Evolutionary conservation across 2,113 vertebrate species (phyloP).

Genomic region (Zootoca vivipara): DNA sequence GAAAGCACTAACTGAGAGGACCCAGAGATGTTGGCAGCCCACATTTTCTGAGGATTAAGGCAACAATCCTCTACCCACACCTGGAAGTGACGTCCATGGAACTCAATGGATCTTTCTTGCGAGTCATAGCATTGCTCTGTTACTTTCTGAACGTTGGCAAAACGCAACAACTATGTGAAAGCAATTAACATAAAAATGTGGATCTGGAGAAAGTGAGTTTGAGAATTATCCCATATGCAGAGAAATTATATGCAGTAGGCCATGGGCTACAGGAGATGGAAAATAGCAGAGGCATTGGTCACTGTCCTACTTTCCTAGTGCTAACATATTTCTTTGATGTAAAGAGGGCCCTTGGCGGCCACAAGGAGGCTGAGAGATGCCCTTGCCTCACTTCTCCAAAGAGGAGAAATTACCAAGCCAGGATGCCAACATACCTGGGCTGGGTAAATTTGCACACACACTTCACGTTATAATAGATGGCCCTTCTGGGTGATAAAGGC

Average conservation of each 20-base stretch:
- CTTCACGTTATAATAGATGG: conserved; percentile 59
- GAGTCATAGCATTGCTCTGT: background rate
- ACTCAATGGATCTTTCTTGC: background rate
- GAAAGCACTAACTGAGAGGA: background rate
- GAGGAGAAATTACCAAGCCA: conserved; percentile 57
- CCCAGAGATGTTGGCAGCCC: background rate
- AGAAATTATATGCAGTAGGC: background rate
- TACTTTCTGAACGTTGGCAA: background rate
- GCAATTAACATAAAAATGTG: background rate
- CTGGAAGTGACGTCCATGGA: background rate
- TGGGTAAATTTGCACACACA: conserved; percentile 70
- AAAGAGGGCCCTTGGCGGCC: conserved; percentile 61
- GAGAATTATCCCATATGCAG: background rate
- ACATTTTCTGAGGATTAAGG: background rate
- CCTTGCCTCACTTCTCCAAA: conserved; percentile 11
- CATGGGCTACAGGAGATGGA: conserved; percentile 26
- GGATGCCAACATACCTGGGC: conserved; percentile 50
- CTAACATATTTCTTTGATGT: conserved; percentile 64
- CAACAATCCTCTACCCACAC: background rate
- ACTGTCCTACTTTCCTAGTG: background rate
- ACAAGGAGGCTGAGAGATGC: conserved; percentile 64
- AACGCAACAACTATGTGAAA: background rate
- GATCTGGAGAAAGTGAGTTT: accelerated
- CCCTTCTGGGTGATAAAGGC: conserved; percentile 66
- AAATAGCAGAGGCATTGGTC: conserved; percentile 59